phyloP scores from a whole-genome alignment of 2,113 vertebrate species.

The Asarcornis scutulata region DNA sequence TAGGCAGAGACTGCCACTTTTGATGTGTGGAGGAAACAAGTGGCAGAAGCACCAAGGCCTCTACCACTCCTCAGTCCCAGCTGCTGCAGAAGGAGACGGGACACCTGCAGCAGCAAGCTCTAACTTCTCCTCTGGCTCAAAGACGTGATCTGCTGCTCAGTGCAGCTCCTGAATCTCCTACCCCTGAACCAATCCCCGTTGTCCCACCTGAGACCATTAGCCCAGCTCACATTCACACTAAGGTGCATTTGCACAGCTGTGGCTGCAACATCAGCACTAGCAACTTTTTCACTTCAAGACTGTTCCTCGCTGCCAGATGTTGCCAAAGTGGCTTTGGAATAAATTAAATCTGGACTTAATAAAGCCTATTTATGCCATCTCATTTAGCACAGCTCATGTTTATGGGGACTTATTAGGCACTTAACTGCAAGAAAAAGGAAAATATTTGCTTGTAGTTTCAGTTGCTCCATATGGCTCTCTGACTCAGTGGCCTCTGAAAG shows the following conservation, averaged over 20 bases:
- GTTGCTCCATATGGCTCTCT: neutral
- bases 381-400: slow-evolving; percentile 31
- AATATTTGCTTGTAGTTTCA: slow-evolving; percentile 54
- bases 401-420: slow-evolving; percentile 49
- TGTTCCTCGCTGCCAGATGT: neutral
- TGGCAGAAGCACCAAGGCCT: neutral
- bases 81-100: neutral
- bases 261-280: neutral
- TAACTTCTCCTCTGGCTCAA: neutral
- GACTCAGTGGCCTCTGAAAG: slow-evolving; percentile 45
- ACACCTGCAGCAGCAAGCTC: neutral
- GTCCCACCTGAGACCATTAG: neutral
- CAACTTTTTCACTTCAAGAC: neutral
- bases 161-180: neutral
- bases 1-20: neutral
- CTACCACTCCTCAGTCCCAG: neutral
- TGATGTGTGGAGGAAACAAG: neutral
- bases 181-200: neutral
- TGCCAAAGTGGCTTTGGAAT: neutral
- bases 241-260: neutral
- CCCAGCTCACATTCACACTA: accelerated
- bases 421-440: slow-evolving; percentile 47
- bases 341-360: slow-evolving; percentile 17
- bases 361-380: slow-evolving; percentile 25
- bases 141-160: neutral